Evolutionary conservation across 2,113 vertebrate genomes (phyloP), one percentile per base, ranked within the genome.

Genomic region (Herpetotheres cachinnans): DNA sequence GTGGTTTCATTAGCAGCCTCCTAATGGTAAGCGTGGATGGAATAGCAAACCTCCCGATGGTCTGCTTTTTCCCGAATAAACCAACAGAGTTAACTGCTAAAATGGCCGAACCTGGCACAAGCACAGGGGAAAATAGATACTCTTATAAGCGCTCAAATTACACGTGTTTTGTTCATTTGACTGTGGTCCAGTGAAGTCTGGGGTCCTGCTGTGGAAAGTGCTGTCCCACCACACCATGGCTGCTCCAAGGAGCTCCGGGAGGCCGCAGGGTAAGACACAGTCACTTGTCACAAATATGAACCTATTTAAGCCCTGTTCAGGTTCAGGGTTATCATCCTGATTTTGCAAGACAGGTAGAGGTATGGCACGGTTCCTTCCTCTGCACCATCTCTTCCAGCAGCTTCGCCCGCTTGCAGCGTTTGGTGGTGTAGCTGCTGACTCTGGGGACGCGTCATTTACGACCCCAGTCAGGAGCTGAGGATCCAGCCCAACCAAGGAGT

Each of bases 1-100:
- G 79, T 70, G 83, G 67, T 59, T 96, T 86, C 30, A 7, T 32
- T 79, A 90, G 55, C 89, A 92, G 81, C 72, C 83, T 95, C 63
- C 73, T 92, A 52, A 87, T 30, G 50, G 40, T 22, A 55, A 72
- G 55, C 3, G 0, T 82, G 80, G 73, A 77, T 54, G 70, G 49
- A 85, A 89, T 58, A 66, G 73, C 80, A 77, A 21, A 55, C n/a
- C 56, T 85, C 63, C 82, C 6, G 0, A 17, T 21, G 55, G 63
- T 18, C 47, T 93, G 40, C 27, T 40, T 63, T 34, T 63, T 50
- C 80, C 72, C 71, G 71, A 11, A 63, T 20, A 13, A 62, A 16
- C 46, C 49, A 40, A 15, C 24, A 38, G 72, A 42, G n/a, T 27
- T 87, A 6, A 20, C 26, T 52, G 63, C 14, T 80, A 1, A 46